Evolutionary conservation across 2,888 invertebrate genomes (phyloP).

Genomic region (Latheticus oryzae): DNA sequence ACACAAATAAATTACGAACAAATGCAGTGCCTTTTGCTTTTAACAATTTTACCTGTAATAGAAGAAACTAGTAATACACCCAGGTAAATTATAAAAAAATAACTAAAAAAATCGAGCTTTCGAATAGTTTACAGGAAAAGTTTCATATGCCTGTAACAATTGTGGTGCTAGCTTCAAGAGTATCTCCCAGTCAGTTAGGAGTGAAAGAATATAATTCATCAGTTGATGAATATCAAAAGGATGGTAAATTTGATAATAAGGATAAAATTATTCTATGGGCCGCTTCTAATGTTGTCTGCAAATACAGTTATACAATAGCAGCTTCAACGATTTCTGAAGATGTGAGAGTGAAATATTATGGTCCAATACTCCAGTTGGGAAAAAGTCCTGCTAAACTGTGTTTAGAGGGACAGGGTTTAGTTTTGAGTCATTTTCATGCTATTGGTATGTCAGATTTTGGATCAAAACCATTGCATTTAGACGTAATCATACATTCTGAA

Average conservation of each 20-base stretch:
- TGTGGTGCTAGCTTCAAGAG: conserved; percentile 52
- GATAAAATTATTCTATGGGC: conserved; percentile 61
- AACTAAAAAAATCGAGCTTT: background rate
- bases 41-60: conserved; percentile 1
- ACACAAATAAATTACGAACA: conserved; percentile 54
- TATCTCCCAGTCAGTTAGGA: conserved; percentile 40
- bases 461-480: conserved; percentile 55
- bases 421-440: conserved; percentile 56
- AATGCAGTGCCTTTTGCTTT: conserved; percentile 53
- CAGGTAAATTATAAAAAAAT: background rate
- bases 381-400: conserved; percentile 54
- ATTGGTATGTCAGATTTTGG: conserved; percentile 57
- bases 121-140: background rate
- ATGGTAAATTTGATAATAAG: background rate
- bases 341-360: conserved; percentile 60
- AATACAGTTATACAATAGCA: conserved; percentile 59
- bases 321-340: conserved; percentile 58
- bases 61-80: background rate
- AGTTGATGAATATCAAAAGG: conserved; percentile 3
- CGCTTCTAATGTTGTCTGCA: conserved; percentile 57
- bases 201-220: background rate
- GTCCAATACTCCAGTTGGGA: conserved; percentile 55
- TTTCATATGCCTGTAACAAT: background rate
- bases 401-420: conserved; percentile 54
- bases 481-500: conserved; percentile 58